Evolutionary conservation across 2,113 vertebrate species (phyloP), one percentile per base, ranked within the genome.

Genomic region (Forbesichthys papilliferus): DNA sequence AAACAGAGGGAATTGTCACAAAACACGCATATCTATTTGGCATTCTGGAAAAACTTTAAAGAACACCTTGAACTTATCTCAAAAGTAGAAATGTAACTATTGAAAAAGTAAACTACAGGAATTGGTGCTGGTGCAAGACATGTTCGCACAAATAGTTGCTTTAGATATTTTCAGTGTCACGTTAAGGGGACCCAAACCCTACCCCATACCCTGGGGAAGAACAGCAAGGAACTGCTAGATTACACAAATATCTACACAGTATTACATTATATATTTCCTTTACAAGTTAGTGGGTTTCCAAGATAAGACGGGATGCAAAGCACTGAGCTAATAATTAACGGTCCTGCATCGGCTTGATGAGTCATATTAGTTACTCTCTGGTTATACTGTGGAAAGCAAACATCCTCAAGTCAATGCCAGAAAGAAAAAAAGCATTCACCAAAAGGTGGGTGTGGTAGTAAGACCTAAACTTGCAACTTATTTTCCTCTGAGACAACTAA

Each of bases 251-350:
- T 51, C 49, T 13, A 20, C 18, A 56, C 14, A 8, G n/a, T 9
- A 56, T 27, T 20, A 56, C n/a, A 34, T 20, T 18, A 61, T 6
- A 18, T 12, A 53, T 47, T 49, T 48, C 48, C 62, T 68, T 64
- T 4, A 59, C 36, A 18, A 62, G 18, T 48, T 11, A 51, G 14
- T 9, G 1, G 4, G 48, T 56, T 61, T 75, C 61, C 60, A 49
- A 67, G 33, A 68, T 65, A 66, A 53, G 47, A 34, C 9, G 7
- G 56, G 61, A 56, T 51, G 64, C 79, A 55, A 62, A 84, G 79
- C 70, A 3, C 4, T 3, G 12, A 68, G 83, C 54, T 74, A 86
- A 85, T 88, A 2, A 86, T 89, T 87, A 86, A 83, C 86, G 49
- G 52, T 68, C 48, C 51, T 60, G 55, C 27, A 53, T 46, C 16